Conservation (phyloP, 2,797 vertebrate genomes). For the Anguilla megastoma region DNA sequence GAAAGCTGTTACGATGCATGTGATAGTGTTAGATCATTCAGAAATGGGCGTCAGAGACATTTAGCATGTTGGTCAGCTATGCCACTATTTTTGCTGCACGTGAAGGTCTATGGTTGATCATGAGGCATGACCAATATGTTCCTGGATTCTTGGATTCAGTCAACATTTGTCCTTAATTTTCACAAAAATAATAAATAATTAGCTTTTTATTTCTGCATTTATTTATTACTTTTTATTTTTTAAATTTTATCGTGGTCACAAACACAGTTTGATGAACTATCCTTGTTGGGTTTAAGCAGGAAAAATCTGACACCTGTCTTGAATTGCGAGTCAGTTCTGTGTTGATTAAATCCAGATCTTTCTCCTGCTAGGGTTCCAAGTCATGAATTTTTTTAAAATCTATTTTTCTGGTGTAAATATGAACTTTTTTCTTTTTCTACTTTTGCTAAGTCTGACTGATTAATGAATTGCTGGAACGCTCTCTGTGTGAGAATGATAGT, state of each 20-base stretch:
- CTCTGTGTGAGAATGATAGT: neutral
- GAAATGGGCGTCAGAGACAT: no score
- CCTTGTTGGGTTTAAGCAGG: neutral
- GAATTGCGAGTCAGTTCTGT: neutral
- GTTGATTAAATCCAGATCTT: neutral
- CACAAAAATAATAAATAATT: neutral
- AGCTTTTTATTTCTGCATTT: neutral
- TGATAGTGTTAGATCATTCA: neutral
- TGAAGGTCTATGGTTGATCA: neutral
- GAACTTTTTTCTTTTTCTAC: neutral
- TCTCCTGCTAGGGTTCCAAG: neutral
- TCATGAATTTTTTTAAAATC: neutral
- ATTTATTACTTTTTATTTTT: neutral
- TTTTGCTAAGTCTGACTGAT: neutral
- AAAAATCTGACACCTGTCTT: neutral
- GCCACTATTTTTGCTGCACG: neutral
- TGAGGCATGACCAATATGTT: neutral
- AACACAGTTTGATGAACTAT: neutral
- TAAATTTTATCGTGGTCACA: no score
- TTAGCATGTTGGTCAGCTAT: no score
- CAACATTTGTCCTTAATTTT: neutral
- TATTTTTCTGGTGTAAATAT: neutral
- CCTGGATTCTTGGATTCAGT: neutral
- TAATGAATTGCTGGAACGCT: neutral
- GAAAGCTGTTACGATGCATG: neutral